phyloP scores from a whole-genome alignment of 37 sponge, comb jelly and placozoan species.

The Tethya wilhelma region DNA sequence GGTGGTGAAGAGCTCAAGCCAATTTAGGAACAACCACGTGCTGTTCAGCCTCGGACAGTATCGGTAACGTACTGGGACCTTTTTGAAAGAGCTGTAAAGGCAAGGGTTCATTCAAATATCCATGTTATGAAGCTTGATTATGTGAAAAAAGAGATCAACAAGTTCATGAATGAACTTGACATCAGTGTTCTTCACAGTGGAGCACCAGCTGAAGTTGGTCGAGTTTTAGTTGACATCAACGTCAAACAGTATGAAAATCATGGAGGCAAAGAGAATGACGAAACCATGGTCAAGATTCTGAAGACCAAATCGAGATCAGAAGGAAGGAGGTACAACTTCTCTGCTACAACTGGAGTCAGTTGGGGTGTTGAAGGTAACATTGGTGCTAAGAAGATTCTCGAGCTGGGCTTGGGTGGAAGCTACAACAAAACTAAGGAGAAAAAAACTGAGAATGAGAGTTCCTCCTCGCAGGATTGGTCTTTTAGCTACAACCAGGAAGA shows the following conservation, averaged over 20 bases:
- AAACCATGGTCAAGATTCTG: not conserved
- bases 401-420: too few relatives aligned
- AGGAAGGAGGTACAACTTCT: too few relatives aligned
- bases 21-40: not conserved
- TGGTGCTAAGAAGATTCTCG: too few relatives aligned
- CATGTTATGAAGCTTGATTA: not conserved
- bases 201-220: not conserved
- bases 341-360: too few relatives aligned
- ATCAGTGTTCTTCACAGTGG: not conserved
- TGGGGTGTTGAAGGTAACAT: too few relatives aligned
- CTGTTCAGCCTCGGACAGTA: not conserved
- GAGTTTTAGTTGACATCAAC: conserved; percentile 11
- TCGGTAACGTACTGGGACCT: not conserved
- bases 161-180: not conserved
- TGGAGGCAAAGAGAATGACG: not conserved
- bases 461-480: too few relatives aligned
- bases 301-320: not conserved
- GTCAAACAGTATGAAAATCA: conserved; percentile 23
- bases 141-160: not conserved
- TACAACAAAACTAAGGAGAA: too few relatives aligned
- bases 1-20: not conserved
- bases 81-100: too few relatives aligned
- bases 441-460: too few relatives aligned
- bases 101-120: too few relatives aligned
- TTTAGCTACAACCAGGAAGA: too few relatives aligned